Base-by-base conservation (phyloP, 37 sponge, comb jelly and placozoan species). In the Cliona cf. orientalis region DNA sequence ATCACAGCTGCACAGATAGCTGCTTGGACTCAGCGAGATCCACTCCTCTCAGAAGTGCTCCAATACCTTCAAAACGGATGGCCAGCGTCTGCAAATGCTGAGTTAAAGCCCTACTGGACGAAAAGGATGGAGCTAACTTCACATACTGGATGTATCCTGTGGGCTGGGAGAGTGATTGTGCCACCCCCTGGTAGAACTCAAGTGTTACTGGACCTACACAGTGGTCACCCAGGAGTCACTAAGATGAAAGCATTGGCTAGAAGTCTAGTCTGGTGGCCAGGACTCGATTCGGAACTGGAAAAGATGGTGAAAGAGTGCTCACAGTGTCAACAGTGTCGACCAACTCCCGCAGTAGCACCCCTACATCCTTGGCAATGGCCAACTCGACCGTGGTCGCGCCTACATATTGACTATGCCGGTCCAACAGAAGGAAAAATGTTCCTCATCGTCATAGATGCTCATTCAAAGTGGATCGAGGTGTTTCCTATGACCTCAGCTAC, bases 201-300 rank as follows among this genome's bases (percentile, higher is more conserved):
- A 23, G 58, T 79, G 37, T 46, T 87, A 29, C 32, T 11, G 17
- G 76, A 80, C 37, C 76, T 87, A 11, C 88, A 87, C 40, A 46
- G 42, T 14, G 76, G 81, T 67, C 88, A 87, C 46, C 80, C 80
- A 22, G 76, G 81, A 37, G 55, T 42, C 21, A 42, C 70, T 29
- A 33, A 75, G 41, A 86, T 86, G 87, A 86, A 80, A 74, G n/a
- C n/a, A n/a, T n/a, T n/a, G n/a, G n/a, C n/a, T n/a, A n/a, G 76
- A 64, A 72, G 55, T 23, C 40, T 73, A 22, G 58, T 87, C 58
- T 87, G 88, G 81, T 87, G 81, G 81, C 81, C 81, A 35, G 44
- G 61, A 31, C 21, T 80, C 21, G 81, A 74, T 36, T 22, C 41
- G 42, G 58, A 74, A 19, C 73, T 87, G 39, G 86, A 85, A 33